phyloP scores from a whole-genome alignment of 1,140 invertebrate genomes.

The Spodoptera litura region DNA sequence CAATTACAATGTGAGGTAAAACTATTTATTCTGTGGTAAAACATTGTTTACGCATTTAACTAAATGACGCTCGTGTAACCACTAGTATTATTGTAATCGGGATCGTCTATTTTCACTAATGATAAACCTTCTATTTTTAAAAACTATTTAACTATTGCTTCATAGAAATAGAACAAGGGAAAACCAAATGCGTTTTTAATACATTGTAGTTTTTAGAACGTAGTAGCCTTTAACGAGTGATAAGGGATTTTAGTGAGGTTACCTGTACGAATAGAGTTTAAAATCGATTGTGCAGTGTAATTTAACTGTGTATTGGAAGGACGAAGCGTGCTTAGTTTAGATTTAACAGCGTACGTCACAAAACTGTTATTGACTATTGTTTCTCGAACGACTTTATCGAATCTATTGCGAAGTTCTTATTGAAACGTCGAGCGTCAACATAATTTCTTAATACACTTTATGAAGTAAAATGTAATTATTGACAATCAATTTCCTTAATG shows the following conservation, averaged over 20 bases:
- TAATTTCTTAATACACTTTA: conserved; percentile 3
- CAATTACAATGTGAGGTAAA: conserved; percentile 12
- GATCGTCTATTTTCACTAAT: conserved; percentile 7
- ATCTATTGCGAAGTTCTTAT: background rate
- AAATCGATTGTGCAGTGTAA: background rate
- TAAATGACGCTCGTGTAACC: background rate
- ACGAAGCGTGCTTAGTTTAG: conserved; percentile 4
- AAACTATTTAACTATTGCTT: background rate
- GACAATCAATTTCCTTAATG: conserved; percentile 15
- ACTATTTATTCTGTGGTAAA: background rate
- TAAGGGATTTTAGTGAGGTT: too few species aligned
- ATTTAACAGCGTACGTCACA: conserved; percentile 6
- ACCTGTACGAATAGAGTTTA: too few species aligned
- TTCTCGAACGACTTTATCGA: conserved; percentile 8
- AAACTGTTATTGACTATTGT: conserved; percentile 26
- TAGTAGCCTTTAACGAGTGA: too few species aligned
- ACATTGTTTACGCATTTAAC: conserved; percentile 14
- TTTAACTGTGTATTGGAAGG: background rate
- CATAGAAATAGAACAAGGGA: background rate
- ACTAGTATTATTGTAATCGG: conserved; percentile 8
- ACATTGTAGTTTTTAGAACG: too few species aligned
- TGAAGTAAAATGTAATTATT: conserved; percentile 10
- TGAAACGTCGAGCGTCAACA: background rate
- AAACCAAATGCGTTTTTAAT: background rate
- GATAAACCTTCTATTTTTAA: conserved; percentile 17